phyloP scores from a whole-genome alignment of 92 coral and sea anemone species.

The Porites evermanni region DNA sequence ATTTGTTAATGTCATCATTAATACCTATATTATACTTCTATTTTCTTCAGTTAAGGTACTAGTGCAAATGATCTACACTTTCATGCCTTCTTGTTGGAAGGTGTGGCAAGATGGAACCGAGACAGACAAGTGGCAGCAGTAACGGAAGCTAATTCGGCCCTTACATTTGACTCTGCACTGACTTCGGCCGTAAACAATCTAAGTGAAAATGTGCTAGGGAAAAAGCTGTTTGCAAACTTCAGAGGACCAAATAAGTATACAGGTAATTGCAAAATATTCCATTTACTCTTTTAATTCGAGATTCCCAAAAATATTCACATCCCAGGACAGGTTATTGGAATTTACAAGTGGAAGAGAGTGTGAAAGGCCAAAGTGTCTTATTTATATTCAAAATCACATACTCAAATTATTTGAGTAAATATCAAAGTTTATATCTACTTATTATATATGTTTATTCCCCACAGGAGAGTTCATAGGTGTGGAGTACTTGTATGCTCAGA shows the following conservation, averaged over 20 bases:
- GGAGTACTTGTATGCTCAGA: slow-evolving; percentile 32
- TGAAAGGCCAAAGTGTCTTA: no score
- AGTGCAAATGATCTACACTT: slow-evolving; percentile 74
- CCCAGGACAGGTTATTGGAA: no score
- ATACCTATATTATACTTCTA: background rate
- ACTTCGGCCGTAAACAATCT: slow-evolving; percentile 25
- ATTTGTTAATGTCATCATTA: no score
- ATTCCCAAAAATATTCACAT: no score
- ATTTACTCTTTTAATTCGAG: no score
- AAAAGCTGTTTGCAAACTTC: background rate
- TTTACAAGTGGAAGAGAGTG: no score
- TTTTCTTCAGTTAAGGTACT: slow-evolving; percentile 33
- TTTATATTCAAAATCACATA: no score
- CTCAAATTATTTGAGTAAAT: no score
- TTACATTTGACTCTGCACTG: background rate
- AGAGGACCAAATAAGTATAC: slow-evolving; percentile 50
- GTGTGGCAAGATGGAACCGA: slow-evolving; percentile 61
- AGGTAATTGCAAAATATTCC: background rate
- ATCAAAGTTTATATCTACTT: background rate
- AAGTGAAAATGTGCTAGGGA: slow-evolving; percentile 34
- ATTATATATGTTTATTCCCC: background rate
- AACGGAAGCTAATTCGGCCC: background rate
- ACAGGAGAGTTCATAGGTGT: slow-evolving; percentile 53
- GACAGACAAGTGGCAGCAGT: slow-evolving; percentile 44
- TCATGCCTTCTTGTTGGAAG: slow-evolving; percentile 75